Conservation (phyloP, 2,797 vertebrate species). For the Decapterus maruadsi region DNA sequence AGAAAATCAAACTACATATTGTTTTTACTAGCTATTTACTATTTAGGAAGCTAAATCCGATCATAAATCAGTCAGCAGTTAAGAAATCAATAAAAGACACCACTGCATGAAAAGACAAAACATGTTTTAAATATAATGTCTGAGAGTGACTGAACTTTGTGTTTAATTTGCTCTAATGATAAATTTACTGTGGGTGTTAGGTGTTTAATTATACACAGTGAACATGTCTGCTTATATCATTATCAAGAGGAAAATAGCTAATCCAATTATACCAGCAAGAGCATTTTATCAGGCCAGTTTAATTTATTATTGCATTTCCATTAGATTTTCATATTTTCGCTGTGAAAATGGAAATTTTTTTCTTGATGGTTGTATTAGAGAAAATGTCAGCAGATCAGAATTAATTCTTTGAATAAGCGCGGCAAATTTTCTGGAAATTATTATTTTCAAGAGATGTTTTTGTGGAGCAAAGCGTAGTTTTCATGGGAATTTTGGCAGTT, state of each 20-base stretch:
- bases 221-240: not conserved
- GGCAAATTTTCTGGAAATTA: constrained; percentile 6
- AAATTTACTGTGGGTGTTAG: not conserved
- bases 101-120: not conserved
- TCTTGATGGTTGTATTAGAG: not conserved
- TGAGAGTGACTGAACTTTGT: not conserved
- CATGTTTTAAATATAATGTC: not conserved
- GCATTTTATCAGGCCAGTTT: not conserved
- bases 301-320: not conserved
- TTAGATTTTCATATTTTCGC: constrained; percentile 3
- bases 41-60: not conserved
- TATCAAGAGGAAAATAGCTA: not conserved
- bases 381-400: constrained; percentile 6
- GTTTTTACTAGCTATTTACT: not conserved
- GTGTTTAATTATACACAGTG: not conserved
- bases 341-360: constrained; percentile 4
- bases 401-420: constrained; percentile 4
- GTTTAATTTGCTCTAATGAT: not conserved
- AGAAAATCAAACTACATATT: not conserved
- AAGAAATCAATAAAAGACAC: not conserved
- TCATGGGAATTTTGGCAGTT: not conserved
- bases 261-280: not conserved
- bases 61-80: not conserved
- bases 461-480: not conserved
- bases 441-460: not conserved